Percentiles rank a stretch among this genome's conserved stretches.
Conservation (phyloP, 2,797 vertebrate species). For the Percopsis omiscomaycus region DNA sequence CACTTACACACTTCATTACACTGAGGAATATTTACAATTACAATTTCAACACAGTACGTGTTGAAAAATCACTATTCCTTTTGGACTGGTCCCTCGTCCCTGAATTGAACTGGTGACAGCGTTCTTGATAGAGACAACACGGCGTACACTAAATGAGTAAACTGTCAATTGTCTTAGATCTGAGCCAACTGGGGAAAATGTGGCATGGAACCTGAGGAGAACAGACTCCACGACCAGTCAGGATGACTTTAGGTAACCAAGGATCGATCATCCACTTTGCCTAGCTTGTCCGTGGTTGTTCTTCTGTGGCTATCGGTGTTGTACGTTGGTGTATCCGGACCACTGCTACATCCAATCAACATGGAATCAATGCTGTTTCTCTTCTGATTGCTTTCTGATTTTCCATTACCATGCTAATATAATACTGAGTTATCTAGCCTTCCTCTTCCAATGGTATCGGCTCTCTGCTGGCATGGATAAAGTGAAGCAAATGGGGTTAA, state of each 20-base stretch:
- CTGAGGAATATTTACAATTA: no score
- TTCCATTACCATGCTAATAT: conserved; percentile 38
- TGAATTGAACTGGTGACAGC: conserved; percentile 7
- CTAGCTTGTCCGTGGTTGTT: conserved; percentile 50
- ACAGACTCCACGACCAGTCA: conserved; percentile 81
- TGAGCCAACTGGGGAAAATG: conserved; percentile 76
- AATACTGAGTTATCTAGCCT: conserved; percentile 44
- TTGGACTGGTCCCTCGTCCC: not conserved
- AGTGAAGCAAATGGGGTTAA: not conserved
- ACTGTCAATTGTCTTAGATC: conserved; percentile 77
- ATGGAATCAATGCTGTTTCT: conserved; percentile 53
- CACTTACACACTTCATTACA: no score
- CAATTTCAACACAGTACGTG: no score
- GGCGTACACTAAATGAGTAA: conserved; percentile 50
- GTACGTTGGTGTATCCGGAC: conserved; percentile 54
- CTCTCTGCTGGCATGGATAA: conserved; percentile 14
- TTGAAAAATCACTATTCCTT: not conserved
- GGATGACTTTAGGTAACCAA: conserved; percentile 83
- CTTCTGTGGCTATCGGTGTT: conserved; percentile 61
- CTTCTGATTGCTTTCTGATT: conserved; percentile 47
- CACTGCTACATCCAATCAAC: conserved; percentile 43
- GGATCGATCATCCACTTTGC: conserved; percentile 41
- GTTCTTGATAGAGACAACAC: conserved; percentile 10
- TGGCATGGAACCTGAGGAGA: conserved; percentile 77
- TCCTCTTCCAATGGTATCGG: conserved; percentile 18